These are phyloP conservation scores for Coelinius sp. DNA, from an alignment of 2,888 invertebrate genomes.

Conservation along the genomic window DNA sequence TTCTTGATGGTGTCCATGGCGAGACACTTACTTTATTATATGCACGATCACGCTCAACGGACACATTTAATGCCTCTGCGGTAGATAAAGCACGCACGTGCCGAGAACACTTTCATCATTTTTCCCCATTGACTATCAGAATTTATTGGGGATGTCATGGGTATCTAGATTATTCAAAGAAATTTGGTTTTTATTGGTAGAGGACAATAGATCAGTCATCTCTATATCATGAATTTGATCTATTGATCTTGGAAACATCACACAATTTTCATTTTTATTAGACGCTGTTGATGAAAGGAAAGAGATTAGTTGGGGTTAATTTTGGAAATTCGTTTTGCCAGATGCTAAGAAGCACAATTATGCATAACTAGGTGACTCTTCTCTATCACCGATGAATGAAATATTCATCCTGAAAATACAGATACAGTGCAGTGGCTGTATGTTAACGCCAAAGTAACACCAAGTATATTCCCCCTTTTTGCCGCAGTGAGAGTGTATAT, in stretches of 20 bases:
- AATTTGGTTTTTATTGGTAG: no score
- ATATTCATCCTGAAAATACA: neutral
- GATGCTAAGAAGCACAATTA: no score
- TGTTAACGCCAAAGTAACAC: neutral
- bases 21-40: slow-evolving; percentile 6
- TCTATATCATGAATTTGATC: no score
- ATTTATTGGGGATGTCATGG: neutral
- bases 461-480: neutral
- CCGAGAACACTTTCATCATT: neutral
- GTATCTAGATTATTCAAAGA: neutral
- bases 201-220: no score
- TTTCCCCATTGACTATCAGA: neutral
- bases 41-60: slow-evolving; percentile 9
- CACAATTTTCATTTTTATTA: no score
- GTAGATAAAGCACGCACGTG: slow-evolving; percentile 24
- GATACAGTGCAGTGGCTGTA: neutral
- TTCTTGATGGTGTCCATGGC: neutral
- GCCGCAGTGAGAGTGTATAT: neutral
- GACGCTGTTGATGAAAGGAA: no score
- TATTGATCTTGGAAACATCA: no score
- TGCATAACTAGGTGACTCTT: no score
- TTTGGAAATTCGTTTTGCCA: no score
- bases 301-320: no score
- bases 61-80: neutral
- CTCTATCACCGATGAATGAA: no score